Conservation (phyloP, 2,797 vertebrate genomes). For the Coracias cyanogaster region DNA sequence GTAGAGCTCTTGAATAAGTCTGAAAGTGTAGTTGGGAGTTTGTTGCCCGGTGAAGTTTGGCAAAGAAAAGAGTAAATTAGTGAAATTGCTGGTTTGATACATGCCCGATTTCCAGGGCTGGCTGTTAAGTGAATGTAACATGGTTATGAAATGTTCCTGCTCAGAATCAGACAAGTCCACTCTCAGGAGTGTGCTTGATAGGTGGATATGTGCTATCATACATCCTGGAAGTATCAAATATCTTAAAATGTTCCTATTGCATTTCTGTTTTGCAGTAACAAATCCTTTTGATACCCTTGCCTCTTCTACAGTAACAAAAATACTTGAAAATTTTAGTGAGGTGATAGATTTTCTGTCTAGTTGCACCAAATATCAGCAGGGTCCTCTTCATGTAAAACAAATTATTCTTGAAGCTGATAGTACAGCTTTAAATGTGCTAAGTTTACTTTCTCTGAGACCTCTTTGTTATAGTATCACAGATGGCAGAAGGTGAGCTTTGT, state of each 20-base stretch:
- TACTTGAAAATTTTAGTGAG: background rate
- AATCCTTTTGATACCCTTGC: background rate
- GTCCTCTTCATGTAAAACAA: background rate
- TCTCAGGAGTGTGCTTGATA: background rate
- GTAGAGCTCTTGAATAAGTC: background rate
- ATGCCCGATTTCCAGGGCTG: background rate
- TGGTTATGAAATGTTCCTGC: background rate
- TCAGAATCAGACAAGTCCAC: background rate
- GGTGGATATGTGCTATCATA: background rate
- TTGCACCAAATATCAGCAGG: background rate
- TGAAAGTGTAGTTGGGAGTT: background rate
- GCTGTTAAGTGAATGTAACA: background rate
- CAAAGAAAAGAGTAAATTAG: background rate
- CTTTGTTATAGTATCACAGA: background rate
- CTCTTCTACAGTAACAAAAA: background rate
- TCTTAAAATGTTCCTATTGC: background rate
- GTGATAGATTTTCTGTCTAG: background rate
- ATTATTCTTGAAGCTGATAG: background rate
- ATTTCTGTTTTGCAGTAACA: background rate
- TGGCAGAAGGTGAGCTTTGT: background rate
- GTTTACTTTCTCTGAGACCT: background rate
- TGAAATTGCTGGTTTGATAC: background rate
- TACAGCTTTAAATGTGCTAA: background rate
- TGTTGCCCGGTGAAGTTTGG: background rate
- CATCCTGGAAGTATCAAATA: background rate